Evolutionary conservation across 2,797 vertebrate species (phyloP).

Genomic region (Catamblyrhynchus diadema): DNA sequence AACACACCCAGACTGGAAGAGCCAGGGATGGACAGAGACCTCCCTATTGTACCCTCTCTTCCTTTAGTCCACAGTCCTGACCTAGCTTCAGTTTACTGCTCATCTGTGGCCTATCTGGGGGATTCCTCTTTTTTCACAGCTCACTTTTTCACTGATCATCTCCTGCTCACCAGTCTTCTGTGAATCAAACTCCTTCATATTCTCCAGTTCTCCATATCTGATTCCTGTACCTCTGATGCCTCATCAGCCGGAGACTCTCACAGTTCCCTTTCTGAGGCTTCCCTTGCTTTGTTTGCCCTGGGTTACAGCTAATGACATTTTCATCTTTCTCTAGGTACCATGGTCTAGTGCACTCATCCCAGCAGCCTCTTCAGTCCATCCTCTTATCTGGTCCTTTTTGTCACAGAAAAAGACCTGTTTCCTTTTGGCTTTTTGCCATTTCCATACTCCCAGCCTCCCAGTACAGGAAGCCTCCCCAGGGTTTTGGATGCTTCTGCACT

Average conservation of each 20-base stretch:
- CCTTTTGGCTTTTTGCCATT: neutral
- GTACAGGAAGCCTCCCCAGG: neutral
- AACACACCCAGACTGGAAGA: neutral
- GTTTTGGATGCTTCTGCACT: neutral
- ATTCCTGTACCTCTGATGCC: neutral
- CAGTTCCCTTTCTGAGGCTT: neutral
- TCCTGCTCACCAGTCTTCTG: neutral
- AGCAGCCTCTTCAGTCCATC: accelerated
- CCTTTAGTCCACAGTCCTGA: neutral
- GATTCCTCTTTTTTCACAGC: neutral
- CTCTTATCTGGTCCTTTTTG: neutral
- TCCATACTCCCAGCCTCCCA: neutral
- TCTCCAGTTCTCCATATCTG: neutral
- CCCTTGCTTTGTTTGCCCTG: neutral
- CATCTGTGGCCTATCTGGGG: neutral
- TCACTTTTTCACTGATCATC: neutral
- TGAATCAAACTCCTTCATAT: neutral
- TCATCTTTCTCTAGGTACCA: neutral
- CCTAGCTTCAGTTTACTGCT: neutral
- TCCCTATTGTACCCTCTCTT: neutral
- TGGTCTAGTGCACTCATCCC: neutral
- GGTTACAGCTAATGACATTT: neutral
- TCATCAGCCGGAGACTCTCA: neutral
- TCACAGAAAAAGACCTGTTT: neutral
- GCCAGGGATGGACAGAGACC: neutral